A percentile compares a stretch with the other conserved stretches of the same genome.
These are phyloP conservation scores for Brachionus paranguensis DNA, from an alignment of 1,140 invertebrate species.

Conservation along the genomic window DNA sequence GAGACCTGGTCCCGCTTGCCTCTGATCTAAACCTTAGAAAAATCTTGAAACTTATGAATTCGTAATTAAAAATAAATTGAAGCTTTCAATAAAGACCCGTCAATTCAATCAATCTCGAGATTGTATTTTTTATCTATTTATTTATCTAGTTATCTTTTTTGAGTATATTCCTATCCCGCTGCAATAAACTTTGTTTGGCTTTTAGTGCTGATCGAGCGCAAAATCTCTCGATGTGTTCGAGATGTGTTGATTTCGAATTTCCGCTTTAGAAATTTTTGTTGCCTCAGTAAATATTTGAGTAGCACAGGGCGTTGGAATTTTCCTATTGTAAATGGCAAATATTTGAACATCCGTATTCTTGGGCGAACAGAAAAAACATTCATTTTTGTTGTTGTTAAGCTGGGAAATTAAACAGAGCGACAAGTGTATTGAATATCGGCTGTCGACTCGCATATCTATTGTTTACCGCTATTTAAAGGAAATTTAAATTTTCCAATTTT, in stretches of 20 bases:
- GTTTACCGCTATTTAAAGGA: neutral
- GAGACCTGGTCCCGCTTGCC: neutral
- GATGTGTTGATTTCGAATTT: slow-evolving; percentile 12
- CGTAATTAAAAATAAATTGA: slow-evolving; percentile 8
- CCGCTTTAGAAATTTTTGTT: neutral
- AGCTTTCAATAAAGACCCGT: neutral
- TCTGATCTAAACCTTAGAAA: slow-evolving; percentile 25
- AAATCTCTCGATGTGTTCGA: neutral
- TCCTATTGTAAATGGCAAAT: slow-evolving; percentile 10
- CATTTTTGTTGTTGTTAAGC: neutral
- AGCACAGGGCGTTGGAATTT: neutral
- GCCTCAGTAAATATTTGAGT: slow-evolving; percentile 12
- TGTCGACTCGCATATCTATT: slow-evolving; percentile 1
- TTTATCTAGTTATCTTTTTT: slow-evolving; percentile 13
- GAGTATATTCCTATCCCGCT: neutral
- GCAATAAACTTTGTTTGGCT: neutral
- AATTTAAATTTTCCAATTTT: slow-evolving; percentile 17
- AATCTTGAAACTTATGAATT: slow-evolving; percentile 26
- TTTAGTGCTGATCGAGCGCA: slow-evolving; percentile 1
- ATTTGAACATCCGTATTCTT: slow-evolving; percentile 16
- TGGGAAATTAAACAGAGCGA: slow-evolving; percentile 20
- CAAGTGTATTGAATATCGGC: slow-evolving; percentile 21
- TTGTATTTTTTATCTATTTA: slow-evolving; percentile 10
- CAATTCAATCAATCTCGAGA: neutral
- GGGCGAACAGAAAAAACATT: neutral